A percentile compares a stretch with the other conserved stretches of the same genome.
Conservation (phyloP, 2,888 invertebrate species). For the Acronicta leporina region DNA sequence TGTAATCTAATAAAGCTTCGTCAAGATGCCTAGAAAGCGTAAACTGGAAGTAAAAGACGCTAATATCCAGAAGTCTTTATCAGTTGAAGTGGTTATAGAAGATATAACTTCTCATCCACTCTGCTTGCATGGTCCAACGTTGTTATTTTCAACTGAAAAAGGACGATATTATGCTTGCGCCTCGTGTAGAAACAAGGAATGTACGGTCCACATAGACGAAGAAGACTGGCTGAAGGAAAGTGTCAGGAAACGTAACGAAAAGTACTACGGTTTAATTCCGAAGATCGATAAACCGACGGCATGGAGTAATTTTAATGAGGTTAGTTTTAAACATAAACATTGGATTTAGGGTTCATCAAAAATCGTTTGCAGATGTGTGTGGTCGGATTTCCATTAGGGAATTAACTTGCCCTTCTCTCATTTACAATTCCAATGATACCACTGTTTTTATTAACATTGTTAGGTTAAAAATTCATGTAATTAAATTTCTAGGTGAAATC, state of each 20-base stretch:
- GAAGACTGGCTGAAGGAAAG: slow-evolving; percentile 87
- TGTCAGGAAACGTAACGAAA: slow-evolving; percentile 81
- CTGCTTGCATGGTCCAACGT: slow-evolving; percentile 93
- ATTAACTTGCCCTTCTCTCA: too few species aligned
- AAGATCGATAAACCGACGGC: slow-evolving; percentile 87
- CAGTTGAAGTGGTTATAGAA: slow-evolving; percentile 87
- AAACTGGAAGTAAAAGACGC: slow-evolving; percentile 64
- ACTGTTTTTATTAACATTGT: too few species aligned
- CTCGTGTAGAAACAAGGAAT: slow-evolving; percentile 94
- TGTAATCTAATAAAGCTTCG: background rate
- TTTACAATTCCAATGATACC: too few species aligned
- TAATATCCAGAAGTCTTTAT: slow-evolving; percentile 59
- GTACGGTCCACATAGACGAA: slow-evolving; percentile 91
- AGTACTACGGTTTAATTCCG: slow-evolving; percentile 81
- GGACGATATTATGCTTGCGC: slow-evolving; percentile 94
- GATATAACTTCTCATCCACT: slow-evolving; percentile 90
- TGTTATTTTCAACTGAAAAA: slow-evolving; percentile 90
- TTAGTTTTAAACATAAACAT: slow-evolving; percentile 61
- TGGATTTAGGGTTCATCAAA: background rate
- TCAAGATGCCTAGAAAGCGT: slow-evolving; percentile 78
- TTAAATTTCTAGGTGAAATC: slow-evolving; percentile 81
- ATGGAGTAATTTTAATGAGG: slow-evolving; percentile 86
- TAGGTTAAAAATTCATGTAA: background rate
- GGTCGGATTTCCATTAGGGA: too few species aligned
- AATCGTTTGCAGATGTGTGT: too few species aligned